Evolutionary conservation across 2,888 invertebrate genomes (phyloP), one percentile per base, ranked within the genome.

Genomic region (Thecophora atra): DNA sequence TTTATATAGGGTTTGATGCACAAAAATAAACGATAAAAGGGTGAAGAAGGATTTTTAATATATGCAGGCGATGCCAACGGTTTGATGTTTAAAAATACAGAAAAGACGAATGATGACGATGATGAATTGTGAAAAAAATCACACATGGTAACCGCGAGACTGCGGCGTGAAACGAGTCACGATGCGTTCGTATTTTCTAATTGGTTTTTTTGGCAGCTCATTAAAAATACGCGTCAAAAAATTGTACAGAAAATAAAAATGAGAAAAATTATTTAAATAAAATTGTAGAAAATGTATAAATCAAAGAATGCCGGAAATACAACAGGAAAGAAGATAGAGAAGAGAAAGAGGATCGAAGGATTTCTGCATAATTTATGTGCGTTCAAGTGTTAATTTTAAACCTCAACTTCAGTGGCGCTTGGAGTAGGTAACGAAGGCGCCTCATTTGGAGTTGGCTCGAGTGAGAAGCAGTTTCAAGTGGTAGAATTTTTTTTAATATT

Each of bases 341-440:
- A n/a, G 17, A 54, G 8, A 21, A 11, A 11, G 8, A 54, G 17
- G 17, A 51, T 30, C 5, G 17, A 13, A 44, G 28, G 56, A 37
- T 60, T 70, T 70, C 42, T n/a, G 75, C 74, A 76, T 77, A 78
- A 77, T 76, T 78, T 77, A 76, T 76, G 76, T 75, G 74, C 76
- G 74, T 76, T 77, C 77, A 78, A 77, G 78, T 78, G 77, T 78
- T 78, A 78, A 78, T 78, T 77, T 78, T 74, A 78, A 76, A 75
- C 75, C 76, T 54, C 76, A 1, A 47, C 28, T 30, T 13, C 17
- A 17, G 8, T 19, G 28, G 6, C 30, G 11, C 62, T 44, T 58
- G 3, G 24, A 44, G 67, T 68, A 73, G 63, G 70, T 69, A 37
- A 73, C 63, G 63, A 64, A 62, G 63, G 56, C 73, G 73, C 70